These are phyloP conservation scores for Stigmatopora nigra DNA, from an alignment of 2,113 vertebrate genomes.

Conservation along the genomic window DNA sequence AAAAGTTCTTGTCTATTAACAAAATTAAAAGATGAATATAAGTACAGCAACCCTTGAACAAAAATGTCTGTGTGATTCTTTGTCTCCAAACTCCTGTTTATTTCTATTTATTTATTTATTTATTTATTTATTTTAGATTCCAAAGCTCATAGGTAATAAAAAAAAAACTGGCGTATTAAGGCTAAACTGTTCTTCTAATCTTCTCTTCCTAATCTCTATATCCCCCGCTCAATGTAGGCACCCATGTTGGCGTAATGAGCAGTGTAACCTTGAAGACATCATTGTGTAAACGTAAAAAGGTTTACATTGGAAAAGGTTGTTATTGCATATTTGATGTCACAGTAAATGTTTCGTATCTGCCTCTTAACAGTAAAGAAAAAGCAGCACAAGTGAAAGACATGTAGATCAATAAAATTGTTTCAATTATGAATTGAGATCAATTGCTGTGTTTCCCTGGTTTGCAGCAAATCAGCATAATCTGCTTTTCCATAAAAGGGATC, in stretches of 20 bases:
- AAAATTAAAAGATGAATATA: background rate
- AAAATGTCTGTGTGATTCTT: background rate
- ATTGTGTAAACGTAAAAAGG: background rate
- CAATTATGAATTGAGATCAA: background rate
- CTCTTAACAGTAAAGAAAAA: background rate
- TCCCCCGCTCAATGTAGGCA: conserved; percentile 24
- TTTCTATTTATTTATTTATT: conserved; percentile 43
- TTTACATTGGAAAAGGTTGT: background rate
- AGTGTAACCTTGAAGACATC: conserved; percentile 5
- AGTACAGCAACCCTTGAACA: background rate
- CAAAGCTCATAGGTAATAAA: conserved; percentile 55
- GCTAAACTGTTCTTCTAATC: conserved; percentile 56
- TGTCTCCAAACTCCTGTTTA: conserved; percentile 1
- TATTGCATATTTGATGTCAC: background rate
- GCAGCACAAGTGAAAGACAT: background rate
- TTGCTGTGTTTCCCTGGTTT: background rate
- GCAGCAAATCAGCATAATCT: background rate
- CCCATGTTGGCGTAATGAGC: conserved; percentile 24
- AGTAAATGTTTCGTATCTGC: conserved; percentile 12
- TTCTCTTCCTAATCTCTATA: conserved; percentile 50
- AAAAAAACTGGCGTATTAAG: conserved; percentile 32
- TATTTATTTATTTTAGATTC: conserved; percentile 43
- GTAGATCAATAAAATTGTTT: background rate
- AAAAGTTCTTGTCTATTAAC: background rate
- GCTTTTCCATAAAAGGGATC: conserved; percentile 3